Base-by-base conservation (phyloP, 1,140 invertebrate genomes). In the Solenopsis fugax region DNA sequence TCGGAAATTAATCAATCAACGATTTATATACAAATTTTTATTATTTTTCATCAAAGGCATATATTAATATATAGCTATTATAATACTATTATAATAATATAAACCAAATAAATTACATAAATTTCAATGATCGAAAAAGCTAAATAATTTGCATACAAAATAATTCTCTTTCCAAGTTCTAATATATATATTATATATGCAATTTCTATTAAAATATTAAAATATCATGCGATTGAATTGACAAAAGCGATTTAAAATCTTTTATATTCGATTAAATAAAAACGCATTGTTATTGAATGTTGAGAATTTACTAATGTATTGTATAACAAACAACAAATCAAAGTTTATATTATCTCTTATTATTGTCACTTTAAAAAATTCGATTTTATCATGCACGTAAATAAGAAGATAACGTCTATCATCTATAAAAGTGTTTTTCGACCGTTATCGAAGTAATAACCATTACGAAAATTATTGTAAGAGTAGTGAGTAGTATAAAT, bases 331-430 rank as follows among this genome's bases (percentile, higher is more conserved):
- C 7, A 48, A 50, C 16, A 62, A 77, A 24, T 60, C n/a, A n/a
- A 77, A 76, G 4, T 60, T 45, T 60, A 48, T 77, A 77, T 34
- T 24, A 37, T 34, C 0, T 78, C 16, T 56, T 56, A 56, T 78
- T 34, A 78, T 52, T 24, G 45, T 34, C 1, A 69, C 54, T 9
- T 72, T 60, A 50, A 60, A 12, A 54, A 56, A 54, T 13, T 77
- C 12, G 62, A 64, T 29, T 45, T 48, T 45, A 50, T 13, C 73
- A 78, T 85, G 73, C 73, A 85, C 16, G 4, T 45, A 77, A 85
- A 52, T 85, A 16, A 45, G 7, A 65, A 45, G 34, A 52, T 62
- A 16, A 13, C 12, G 37, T 62, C 52, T 85, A 76, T 85, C 9
- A 7, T 60, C 2, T 34, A 65, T 78, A 56, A 58, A 56, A 73